A percentile compares a stretch with the other conserved stretches of the same genome.
These are phyloP conservation scores for Thamnophis elegans DNA, from an alignment of 2,797 vertebrate genomes.

Conservation along the genomic window DNA sequence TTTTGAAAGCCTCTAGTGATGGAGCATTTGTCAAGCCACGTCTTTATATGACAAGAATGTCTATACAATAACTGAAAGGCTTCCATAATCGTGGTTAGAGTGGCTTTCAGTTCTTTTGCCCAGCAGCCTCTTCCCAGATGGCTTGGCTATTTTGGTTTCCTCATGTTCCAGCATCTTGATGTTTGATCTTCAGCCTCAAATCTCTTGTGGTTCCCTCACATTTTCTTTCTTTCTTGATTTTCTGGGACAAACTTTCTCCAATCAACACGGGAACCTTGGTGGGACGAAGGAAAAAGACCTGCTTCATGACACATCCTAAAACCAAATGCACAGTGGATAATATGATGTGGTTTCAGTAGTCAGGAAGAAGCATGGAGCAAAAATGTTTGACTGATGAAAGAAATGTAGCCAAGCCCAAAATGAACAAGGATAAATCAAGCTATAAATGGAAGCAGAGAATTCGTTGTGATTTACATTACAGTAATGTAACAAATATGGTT, in stretches of 20 bases:
- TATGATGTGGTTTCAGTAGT: conserved; percentile 50
- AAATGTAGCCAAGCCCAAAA: conserved; percentile 11
- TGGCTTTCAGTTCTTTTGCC: conserved; percentile 56
- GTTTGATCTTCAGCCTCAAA: conserved; percentile 69
- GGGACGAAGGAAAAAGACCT: conserved; percentile 40
- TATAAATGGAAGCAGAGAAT: background rate
- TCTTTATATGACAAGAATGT: background rate
- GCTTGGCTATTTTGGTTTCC: conserved; percentile 59
- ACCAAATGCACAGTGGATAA: conserved; percentile 42
- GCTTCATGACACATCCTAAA: conserved; percentile 60
- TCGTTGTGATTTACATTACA: background rate
- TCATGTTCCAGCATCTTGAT: conserved; percentile 61
- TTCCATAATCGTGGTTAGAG: conserved; percentile 29
- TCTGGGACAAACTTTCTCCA: conserved; percentile 54
- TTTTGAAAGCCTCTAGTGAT: background rate
- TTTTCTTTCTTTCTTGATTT: conserved; percentile 30
- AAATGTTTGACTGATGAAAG: conserved; percentile 31
- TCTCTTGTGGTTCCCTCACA: conserved; percentile 66
- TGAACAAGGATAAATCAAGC: background rate
- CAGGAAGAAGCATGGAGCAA: conserved; percentile 43
- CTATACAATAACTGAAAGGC: conserved; percentile 13
- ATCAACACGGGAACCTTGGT: conserved; percentile 58
- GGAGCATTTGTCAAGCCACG: background rate
- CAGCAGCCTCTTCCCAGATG: conserved; percentile 63
- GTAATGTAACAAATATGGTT: background rate